phyloP scores from a whole-genome alignment of 2,797 vertebrate species.

The Ceyx erithaca region DNA sequence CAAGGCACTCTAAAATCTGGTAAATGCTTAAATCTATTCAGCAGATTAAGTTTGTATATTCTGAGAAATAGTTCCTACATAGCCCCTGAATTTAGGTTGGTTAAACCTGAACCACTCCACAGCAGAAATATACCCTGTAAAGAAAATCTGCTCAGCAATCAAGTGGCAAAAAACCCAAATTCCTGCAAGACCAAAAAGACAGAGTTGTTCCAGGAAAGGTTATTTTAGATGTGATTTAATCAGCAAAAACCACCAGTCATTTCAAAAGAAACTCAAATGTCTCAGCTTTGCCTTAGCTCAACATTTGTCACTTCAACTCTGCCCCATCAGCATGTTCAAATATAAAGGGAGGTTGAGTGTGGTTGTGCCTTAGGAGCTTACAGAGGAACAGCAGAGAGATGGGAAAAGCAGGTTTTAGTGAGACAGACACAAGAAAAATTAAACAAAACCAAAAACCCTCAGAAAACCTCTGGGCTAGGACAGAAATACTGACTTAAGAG shows the following conservation, averaged over 20 bases:
- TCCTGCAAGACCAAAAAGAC: neutral
- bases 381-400: neutral
- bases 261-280: neutral
- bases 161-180: neutral
- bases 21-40: neutral
- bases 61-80: neutral
- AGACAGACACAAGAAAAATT: neutral
- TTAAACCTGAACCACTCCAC: accelerated
- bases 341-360: accelerated
- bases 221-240: neutral
- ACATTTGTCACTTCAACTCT: neutral
- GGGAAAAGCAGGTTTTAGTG: neutral
- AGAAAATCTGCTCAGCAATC: neutral
- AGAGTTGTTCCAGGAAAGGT: neutral
- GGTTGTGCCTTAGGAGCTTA: neutral
- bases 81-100: neutral
- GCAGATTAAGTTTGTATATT: neutral
- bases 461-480: neutral
- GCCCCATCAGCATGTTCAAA: neutral
- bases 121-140: neutral
- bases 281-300: neutral
- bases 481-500: accelerated
- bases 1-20: neutral
- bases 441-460: neutral
- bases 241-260: neutral